These are phyloP conservation scores for Athalia rosae DNA, from an alignment of 2,888 invertebrate genomes.

Conservation along the genomic window DNA sequence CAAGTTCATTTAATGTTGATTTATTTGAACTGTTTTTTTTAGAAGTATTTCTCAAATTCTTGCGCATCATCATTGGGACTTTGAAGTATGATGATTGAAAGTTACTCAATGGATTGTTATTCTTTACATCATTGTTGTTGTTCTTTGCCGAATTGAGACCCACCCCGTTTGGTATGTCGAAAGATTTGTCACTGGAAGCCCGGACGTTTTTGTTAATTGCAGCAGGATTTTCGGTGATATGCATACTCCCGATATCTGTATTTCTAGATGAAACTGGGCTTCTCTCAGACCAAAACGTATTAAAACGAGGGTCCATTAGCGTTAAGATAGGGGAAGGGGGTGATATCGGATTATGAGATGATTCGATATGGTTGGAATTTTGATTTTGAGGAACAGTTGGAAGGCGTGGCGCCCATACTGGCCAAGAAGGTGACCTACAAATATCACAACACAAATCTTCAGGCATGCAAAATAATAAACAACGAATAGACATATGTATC, in stretches of 20 bases:
- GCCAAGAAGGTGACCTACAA: constrained; percentile 79
- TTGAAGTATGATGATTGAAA: constrained; percentile 28
- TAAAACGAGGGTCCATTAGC: constrained; percentile 60
- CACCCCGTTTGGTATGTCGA: constrained; percentile 11
- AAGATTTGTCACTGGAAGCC: constrained; percentile 14
- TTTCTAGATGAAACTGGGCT: constrained; percentile 58
- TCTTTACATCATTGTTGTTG: constrained; percentile 43
- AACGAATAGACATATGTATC: constrained; percentile 50
- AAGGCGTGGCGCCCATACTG: constrained; percentile 76
- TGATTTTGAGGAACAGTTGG: constrained; percentile 69
- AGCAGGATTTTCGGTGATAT: constrained; percentile 36
- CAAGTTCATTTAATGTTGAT: constrained; percentile 20
- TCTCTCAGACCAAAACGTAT: constrained; percentile 65
- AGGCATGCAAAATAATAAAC: constrained; percentile 72
- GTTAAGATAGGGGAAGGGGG: constrained; percentile 63
- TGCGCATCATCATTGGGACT: constrained; percentile 29
- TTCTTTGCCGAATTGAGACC: constrained; percentile 26
- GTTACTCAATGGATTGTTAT: constrained; percentile 37
- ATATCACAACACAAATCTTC: constrained; percentile 73
- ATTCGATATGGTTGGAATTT: constrained; percentile 51
- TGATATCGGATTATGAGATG: constrained; percentile 56
- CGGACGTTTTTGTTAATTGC: constrained; percentile 30
- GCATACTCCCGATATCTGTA: constrained; percentile 27
- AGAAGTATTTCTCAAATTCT: constrained; percentile 34
- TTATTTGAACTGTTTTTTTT: constrained; percentile 16